Conservation (phyloP, 2,113 vertebrate genomes). For the Lucifuga dentata region DNA sequence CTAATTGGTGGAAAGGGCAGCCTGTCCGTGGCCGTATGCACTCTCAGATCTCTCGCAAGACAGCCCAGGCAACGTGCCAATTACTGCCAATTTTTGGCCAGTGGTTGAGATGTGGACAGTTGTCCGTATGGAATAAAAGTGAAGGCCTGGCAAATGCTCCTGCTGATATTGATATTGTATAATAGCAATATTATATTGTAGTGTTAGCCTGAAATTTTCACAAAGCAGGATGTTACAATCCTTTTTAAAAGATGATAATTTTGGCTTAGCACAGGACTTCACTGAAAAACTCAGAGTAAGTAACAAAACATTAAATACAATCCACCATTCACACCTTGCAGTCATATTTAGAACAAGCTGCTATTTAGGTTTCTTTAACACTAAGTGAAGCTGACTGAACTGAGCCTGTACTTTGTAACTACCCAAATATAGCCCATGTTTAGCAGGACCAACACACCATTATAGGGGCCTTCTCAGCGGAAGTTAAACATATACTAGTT, state of each 20-base stretch:
- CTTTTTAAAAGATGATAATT: background rate
- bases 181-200: constrained; percentile 43
- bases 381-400: constrained; percentile 21
- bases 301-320: background rate
- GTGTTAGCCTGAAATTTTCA: constrained; percentile 15
- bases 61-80: constrained; percentile 81
- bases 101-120: constrained; percentile 86
- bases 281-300: background rate
- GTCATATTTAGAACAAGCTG: background rate
- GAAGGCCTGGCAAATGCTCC: constrained; percentile 62
- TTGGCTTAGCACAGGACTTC: constrained; percentile 14
- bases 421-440: constrained; percentile 63
- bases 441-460: constrained; percentile 61
- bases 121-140: constrained; percentile 79
- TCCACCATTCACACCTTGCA: background rate
- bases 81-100: constrained; percentile 86
- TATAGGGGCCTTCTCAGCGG: constrained; percentile 51
- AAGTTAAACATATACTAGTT: constrained; percentile 70
- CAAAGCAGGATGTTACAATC: background rate
- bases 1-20: constrained; percentile 87
- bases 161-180: constrained; percentile 64
- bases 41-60: constrained; percentile 84
- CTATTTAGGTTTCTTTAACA: constrained; percentile 9
- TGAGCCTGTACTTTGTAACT: constrained; percentile 49
- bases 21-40: constrained; percentile 71